Base-by-base conservation (phyloP, 30 jellyfish, hydroid and myxozoan species). In the Pelagia noctiluca region DNA sequence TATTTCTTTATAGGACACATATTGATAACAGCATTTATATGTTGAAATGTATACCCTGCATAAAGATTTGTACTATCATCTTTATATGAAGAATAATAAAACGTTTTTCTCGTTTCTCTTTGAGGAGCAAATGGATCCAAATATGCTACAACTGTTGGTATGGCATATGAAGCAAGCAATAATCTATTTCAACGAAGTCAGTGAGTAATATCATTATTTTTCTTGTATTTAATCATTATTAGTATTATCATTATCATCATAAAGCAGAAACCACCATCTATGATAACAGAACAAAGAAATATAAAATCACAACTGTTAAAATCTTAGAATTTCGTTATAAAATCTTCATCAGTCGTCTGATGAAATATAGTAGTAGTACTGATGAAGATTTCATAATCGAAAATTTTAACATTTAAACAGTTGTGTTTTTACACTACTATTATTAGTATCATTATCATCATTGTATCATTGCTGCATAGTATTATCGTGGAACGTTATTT, bases 91-190 rank as follows among this genome's bases (percentile, higher is more conserved):
- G n/a, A 42, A 8, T 42, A 42, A 5, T 42, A 42, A 8, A 42
- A 5, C 57, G 57, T 42, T 8, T 16, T 5, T 42, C 16, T 8
- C 57, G 8, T 42, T 42, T 8, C 57, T 5, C 12, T 8, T 5
- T 16, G 16, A 42, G 68, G 68, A 52, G 21, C 26, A 52, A 52
- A 52, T 42, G 16, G 57, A 8, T 52, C 68, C 26, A 52, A 8
- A 52, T 3, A 52, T 52, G 68, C 68, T 3, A 30, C 68, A 52
- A 52, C 68, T 3, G 68, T 52, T 8, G 68, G 68, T 19, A 52
- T 52, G 2, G 68, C 68, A 5, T 52, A 52, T 52, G 16, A 25
- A 52, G 16, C 57, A 42, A 42, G 16, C 8, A 16, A 42, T 5
- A 42, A 16, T 42, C 57, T 8, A 5, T 16, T 5, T 16, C 8